phyloP scores from a whole-genome alignment of 2,888 invertebrate genomes.

The Macaria liturata region DNA sequence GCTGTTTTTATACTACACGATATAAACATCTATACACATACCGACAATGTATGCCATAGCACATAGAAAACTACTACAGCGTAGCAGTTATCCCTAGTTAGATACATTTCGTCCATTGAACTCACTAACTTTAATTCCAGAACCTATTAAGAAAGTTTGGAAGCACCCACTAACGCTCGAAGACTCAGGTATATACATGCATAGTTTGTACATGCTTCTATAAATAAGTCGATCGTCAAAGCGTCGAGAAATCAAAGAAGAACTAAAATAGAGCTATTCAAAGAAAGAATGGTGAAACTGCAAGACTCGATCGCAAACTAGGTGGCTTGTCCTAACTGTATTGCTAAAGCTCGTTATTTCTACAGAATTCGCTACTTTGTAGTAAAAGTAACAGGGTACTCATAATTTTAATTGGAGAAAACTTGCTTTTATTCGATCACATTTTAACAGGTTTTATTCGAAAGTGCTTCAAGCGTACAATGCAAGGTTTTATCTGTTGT shows the following conservation, averaged over 20 bases:
- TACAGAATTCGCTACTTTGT: constrained; percentile 22
- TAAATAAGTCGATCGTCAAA: constrained; percentile 19
- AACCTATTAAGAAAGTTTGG: constrained; percentile 13
- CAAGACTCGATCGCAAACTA: constrained; percentile 41
- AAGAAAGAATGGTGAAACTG: constrained; percentile 34
- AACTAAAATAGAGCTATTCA: constrained; percentile 37
- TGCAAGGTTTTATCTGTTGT: constrained; percentile 13
- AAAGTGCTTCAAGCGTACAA: constrained; percentile 5
- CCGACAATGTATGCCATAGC: no score
- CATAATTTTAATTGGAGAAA: constrained; percentile 24
- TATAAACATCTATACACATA: no score
- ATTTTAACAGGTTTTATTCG: constrained; percentile 15
- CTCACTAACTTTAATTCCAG: constrained; percentile 1
- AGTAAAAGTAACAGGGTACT: constrained; percentile 22
- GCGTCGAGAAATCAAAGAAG: constrained; percentile 34
- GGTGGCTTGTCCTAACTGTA: constrained; percentile 37
- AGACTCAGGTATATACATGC: constrained; percentile 1
- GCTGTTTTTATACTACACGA: no score
- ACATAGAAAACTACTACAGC: no score
- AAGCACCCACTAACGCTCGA: constrained; percentile 4
- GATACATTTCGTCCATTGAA: constrained; percentile 12
- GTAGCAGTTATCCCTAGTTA: constrained; percentile 2
- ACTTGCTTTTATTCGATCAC: constrained; percentile 14
- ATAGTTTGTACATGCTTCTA: constrained; percentile 1
- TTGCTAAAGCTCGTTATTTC: constrained; percentile 55